These are phyloP conservation scores for Nixonia krombeini DNA, from an alignment of 1,140 invertebrate genomes.

Conservation along the genomic window DNA sequence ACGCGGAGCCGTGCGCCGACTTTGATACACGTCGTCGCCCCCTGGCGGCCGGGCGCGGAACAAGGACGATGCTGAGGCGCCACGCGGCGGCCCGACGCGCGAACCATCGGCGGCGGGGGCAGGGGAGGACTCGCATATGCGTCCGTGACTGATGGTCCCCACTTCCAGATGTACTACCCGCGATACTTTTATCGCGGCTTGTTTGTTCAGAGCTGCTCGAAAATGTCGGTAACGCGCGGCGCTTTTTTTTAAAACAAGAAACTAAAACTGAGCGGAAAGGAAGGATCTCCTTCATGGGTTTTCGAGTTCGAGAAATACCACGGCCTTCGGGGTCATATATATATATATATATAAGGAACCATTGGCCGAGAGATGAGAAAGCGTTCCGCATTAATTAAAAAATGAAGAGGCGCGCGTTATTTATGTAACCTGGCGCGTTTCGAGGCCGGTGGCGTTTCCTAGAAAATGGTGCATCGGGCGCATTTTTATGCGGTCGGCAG, in stretches of 20 bases:
- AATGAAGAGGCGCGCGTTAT: too few species aligned
- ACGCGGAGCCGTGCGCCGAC: constrained; percentile 33
- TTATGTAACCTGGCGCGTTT: too few species aligned
- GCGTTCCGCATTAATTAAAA: too few species aligned
- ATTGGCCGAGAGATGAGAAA: too few species aligned
- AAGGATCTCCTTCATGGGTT: constrained; percentile 21
- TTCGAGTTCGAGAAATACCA: constrained; percentile 40
- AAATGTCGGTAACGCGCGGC: constrained; percentile 28
- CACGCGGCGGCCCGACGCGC: constrained; percentile 22
- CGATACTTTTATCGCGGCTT: constrained; percentile 69
- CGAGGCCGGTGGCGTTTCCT: too few species aligned
- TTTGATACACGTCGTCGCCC: constrained; percentile 37
- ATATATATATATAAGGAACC: too few species aligned
- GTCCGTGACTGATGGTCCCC: constrained; percentile 70
- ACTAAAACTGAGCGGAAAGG: constrained; percentile 10
- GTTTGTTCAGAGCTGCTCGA: constrained; percentile 65
- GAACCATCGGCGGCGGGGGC: constrained; percentile 18
- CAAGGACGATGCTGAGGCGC: constrained; percentile 17
- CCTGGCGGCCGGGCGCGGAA: constrained; percentile 21
- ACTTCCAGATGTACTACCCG: constrained; percentile 70
- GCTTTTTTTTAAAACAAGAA: neutral
- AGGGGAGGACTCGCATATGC: constrained; percentile 64
- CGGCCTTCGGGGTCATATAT: too few species aligned
- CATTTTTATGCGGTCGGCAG: too few species aligned
- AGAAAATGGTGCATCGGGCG: too few species aligned